Evolutionary conservation across 2,888 invertebrate genomes (phyloP).

Genomic region (Hypena proboscidalis): DNA sequence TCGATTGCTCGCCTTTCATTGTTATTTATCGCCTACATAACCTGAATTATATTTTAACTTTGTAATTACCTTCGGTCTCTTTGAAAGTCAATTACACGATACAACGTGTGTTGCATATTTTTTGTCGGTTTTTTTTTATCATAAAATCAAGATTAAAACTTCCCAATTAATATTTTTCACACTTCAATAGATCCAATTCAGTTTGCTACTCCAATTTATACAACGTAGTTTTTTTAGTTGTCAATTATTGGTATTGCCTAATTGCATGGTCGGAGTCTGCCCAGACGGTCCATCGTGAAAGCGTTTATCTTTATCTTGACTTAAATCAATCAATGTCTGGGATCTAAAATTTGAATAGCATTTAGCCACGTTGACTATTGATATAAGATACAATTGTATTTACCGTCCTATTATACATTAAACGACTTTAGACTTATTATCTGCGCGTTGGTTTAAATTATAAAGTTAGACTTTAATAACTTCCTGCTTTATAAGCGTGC

Average conservation of each 20-base stretch:
- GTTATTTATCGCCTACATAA: constrained; percentile 9
- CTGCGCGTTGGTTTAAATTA: constrained; percentile 1
- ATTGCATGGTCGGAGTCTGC: constrained; percentile 46
- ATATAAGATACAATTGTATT: constrained; percentile 25
- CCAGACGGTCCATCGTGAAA: constrained; percentile 51
- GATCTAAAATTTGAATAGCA: constrained; percentile 53
- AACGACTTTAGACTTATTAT: constrained; percentile 1
- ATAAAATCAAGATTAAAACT: not conserved
- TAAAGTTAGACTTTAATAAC: not conserved
- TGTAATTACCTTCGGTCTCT: constrained; percentile 5
- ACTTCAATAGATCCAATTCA: constrained; percentile 18
- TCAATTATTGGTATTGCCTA: constrained; percentile 46
- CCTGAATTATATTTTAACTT: constrained; percentile 7
- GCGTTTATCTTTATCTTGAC: constrained; percentile 52
- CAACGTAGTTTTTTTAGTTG: constrained; percentile 9
- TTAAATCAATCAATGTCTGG: constrained; percentile 58
- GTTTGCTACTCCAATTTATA: constrained; percentile 17
- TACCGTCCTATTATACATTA: constrained; percentile 1
- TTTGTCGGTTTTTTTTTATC: not conserved
- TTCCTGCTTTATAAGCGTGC: not conserved
- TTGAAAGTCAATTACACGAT: constrained; percentile 2
- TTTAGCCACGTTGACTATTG: constrained; percentile 49
- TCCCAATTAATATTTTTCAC: constrained; percentile 5
- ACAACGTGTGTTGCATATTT: constrained; percentile 4
- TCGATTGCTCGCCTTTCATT: constrained; percentile 22